phyloP scores from a whole-genome alignment of 1,140 invertebrate species.

The Philopotamus ludificatus region DNA sequence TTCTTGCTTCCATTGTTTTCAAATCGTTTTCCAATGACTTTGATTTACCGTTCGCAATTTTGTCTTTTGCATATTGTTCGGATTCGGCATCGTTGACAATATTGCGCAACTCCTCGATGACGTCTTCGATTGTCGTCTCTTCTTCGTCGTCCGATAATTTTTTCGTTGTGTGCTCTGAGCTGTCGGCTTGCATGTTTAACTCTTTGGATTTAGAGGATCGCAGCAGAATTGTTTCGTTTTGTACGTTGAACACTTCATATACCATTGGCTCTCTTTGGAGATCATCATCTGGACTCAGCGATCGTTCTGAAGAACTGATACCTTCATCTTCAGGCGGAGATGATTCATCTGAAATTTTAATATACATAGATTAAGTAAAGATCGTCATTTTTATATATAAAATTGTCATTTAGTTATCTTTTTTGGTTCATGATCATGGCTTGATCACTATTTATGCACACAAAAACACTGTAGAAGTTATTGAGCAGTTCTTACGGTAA shows the following conservation, averaged over 20 bases:
- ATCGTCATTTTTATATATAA: not conserved
- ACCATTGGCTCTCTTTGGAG: conserved; percentile 60
- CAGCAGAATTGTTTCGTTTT: conserved; percentile 59
- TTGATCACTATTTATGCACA: too few species aligned
- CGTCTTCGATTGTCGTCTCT: conserved; percentile 83
- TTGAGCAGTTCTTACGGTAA: too few species aligned
- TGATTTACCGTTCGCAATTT: conserved; percentile 49
- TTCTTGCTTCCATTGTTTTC: conserved; percentile 45
- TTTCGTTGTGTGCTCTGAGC: conserved; percentile 52
- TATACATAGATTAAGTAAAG: not conserved
- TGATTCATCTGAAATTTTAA: conserved; percentile 55
- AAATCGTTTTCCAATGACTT: conserved; percentile 51
- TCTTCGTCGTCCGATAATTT: conserved; percentile 63
- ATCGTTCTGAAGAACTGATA: conserved; percentile 79
- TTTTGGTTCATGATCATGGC: not conserved
- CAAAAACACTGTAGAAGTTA: too few species aligned
- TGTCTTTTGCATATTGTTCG: conserved; percentile 62
- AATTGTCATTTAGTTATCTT: not conserved
- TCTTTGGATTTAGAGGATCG: conserved; percentile 50
- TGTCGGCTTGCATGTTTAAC: conserved; percentile 43
- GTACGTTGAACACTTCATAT: conserved; percentile 62
- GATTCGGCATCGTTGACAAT: conserved; percentile 82
- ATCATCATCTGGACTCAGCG: conserved; percentile 66
- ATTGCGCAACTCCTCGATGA: conserved; percentile 80
- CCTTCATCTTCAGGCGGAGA: conserved; percentile 82